Percentiles rank a stretch among this genome's conserved stretches.
Conservation (phyloP, 2,797 vertebrate species). For the Pangasius larnaudii region DNA sequence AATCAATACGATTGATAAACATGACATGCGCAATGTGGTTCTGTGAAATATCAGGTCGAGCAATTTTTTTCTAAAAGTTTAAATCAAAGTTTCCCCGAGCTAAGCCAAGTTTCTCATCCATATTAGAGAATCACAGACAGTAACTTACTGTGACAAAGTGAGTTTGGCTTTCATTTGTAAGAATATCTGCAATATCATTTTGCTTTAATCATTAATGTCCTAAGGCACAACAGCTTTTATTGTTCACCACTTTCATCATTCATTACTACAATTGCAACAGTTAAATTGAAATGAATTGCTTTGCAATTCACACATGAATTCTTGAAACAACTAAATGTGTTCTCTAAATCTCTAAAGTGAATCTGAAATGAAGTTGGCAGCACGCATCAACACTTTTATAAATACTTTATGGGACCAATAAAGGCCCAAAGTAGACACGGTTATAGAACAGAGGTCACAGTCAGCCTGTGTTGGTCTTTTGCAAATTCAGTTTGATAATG, state of each 20-base stretch:
- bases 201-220: slow-evolving; percentile 24
- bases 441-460: neutral
- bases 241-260: slow-evolving; percentile 7
- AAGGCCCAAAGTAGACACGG: neutral
- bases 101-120: slow-evolving; percentile 4
- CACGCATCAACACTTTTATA: neutral
- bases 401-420: neutral
- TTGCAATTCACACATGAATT: slow-evolving; percentile 13
- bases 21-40: slow-evolving; percentile 4
- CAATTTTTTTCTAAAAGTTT: neutral
- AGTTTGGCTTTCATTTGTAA: slow-evolving; percentile 15
- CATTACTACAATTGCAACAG: slow-evolving; percentile 7
- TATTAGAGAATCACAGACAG: slow-evolving; percentile 3
- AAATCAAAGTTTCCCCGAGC: neutral
- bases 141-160: slow-evolving; percentile 5
- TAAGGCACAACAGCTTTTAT: slow-evolving; percentile 15
- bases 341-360: slow-evolving; percentile 3
- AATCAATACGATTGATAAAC: slow-evolving; percentile 38
- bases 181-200: slow-evolving; percentile 10
- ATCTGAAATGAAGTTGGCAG: slow-evolving; percentile 8
- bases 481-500: neutral
- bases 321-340: slow-evolving; percentile 3
- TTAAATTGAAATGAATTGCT: slow-evolving; percentile 22
- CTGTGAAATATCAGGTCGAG: neutral
- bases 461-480: neutral